Percentiles rank a stretch among this genome's conserved stretches.
Evolutionary conservation across 2,113 vertebrate genomes (phyloP).

Genomic region (Coptodon bakossiorum): DNA sequence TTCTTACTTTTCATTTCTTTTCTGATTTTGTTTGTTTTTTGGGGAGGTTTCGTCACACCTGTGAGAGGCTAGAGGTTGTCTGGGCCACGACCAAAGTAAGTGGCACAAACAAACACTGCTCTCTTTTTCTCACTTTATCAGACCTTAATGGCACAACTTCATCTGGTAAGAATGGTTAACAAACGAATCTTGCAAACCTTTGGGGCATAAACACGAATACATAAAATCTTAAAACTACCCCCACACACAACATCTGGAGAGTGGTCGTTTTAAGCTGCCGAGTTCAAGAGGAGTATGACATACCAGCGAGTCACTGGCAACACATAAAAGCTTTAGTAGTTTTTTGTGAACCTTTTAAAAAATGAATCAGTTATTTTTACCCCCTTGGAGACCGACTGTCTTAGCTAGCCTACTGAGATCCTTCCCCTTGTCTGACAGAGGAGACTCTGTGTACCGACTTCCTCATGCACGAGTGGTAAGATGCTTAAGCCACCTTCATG

Average conservation of each 20-base stretch:
- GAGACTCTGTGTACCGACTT: constrained; percentile 22
- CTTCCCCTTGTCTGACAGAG: background rate
- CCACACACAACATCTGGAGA: background rate
- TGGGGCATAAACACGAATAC: background rate
- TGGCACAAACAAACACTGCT: background rate
- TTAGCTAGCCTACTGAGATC: background rate
- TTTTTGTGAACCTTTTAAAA: background rate
- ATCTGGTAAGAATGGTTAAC: background rate
- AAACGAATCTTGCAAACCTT: background rate
- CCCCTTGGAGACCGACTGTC: background rate
- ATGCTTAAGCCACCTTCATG: constrained; percentile 53
- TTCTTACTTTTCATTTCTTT: background rate
- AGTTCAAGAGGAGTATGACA: background rate
- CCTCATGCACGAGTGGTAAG: constrained; percentile 35
- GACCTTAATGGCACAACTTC: background rate
- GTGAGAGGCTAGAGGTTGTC: background rate
- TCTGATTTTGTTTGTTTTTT: fast-evolving
- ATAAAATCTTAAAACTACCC: background rate
- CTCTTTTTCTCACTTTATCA: background rate
- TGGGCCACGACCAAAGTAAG: background rate
- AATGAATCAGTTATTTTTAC: background rate
- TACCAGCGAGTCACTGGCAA: background rate
- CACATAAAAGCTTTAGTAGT: background rate
- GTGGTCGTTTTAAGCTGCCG: background rate
- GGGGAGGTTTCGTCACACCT: background rate